Percentiles rank a stretch among this genome's conserved stretches.
phyloP scores from a whole-genome alignment of 1,140 invertebrate species.

The Phthorimaea operculella region DNA sequence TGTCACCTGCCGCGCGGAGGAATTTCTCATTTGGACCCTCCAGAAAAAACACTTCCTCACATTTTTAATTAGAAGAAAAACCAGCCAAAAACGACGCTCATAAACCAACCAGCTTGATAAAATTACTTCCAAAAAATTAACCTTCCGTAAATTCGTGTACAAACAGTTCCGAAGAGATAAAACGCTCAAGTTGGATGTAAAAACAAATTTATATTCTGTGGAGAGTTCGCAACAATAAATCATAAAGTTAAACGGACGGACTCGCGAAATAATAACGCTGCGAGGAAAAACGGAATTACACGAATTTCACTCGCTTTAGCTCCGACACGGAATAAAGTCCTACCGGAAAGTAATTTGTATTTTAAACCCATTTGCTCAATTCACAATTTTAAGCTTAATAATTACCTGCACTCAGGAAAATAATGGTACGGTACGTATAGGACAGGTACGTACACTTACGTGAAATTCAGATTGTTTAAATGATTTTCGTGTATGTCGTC shows the following conservation, averaged over 20 bases:
- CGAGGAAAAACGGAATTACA: background rate
- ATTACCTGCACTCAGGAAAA: no score
- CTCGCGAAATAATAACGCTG: background rate
- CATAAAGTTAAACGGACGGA: conserved; percentile 3
- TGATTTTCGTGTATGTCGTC: no score
- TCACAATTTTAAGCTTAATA: no score
- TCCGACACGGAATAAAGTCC: no score
- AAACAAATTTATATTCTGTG: conserved; percentile 2
- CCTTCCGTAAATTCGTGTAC: background rate
- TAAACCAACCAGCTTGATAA: conserved; percentile 2
- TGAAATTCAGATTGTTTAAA: no score
- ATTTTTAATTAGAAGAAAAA: conserved; percentile 5
- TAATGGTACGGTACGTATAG: no score
- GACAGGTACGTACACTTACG: no score
- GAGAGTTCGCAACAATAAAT: conserved; percentile 5
- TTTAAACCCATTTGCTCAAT: no score
- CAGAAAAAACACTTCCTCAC: conserved; percentile 9
- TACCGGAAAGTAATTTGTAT: no score
- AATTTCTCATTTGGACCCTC: conserved; percentile 20
- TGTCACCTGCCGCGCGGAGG: conserved; percentile 13
- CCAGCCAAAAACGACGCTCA: background rate
- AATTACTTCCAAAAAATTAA: background rate
- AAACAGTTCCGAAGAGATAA: background rate
- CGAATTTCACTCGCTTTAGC: background rate
- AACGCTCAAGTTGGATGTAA: conserved; percentile 4